Evolutionary conservation across 2,888 invertebrate species (phyloP).

Genomic region (Eurois occulta): DNA sequence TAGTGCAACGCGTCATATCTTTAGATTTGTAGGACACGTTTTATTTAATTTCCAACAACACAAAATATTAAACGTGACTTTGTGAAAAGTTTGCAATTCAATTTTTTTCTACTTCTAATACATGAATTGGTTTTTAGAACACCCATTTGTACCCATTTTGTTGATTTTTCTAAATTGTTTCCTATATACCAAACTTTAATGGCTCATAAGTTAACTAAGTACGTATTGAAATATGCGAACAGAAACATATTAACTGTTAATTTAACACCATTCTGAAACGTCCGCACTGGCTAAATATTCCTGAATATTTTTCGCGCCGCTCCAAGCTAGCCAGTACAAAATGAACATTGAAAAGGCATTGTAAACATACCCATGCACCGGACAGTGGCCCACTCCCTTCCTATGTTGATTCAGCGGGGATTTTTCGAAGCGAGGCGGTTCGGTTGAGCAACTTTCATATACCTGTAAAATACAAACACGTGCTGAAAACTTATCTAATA

Average conservation of each 20-base stretch:
- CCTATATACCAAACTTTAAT: neutral
- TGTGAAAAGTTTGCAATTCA: neutral
- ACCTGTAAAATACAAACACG: slow-evolving; percentile 75
- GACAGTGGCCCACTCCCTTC: slow-evolving; percentile 75
- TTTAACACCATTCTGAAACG: no score
- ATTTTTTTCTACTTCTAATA: neutral
- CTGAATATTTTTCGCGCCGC: neutral
- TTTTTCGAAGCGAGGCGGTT: slow-evolving; percentile 80
- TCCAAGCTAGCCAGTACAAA: neutral
- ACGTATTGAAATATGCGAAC: no score
- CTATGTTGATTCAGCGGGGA: slow-evolving; percentile 83
- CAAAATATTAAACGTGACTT: neutral
- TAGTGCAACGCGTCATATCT: neutral
- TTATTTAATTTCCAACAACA: neutral
- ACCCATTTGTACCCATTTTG: no score
- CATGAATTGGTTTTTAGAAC: neutral
- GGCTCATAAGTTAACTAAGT: no score
- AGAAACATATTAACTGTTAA: no score
- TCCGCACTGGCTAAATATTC: no score
- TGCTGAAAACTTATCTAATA: neutral
- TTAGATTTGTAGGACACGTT: slow-evolving; percentile 1
- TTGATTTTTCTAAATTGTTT: neutral
- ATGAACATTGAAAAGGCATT: slow-evolving; percentile 10
- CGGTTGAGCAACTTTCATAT: slow-evolving; percentile 83
- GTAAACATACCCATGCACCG: slow-evolving; percentile 78